phyloP scores from a whole-genome alignment of 2,888 invertebrate genomes.

The Drosophila lutescens region DNA sequence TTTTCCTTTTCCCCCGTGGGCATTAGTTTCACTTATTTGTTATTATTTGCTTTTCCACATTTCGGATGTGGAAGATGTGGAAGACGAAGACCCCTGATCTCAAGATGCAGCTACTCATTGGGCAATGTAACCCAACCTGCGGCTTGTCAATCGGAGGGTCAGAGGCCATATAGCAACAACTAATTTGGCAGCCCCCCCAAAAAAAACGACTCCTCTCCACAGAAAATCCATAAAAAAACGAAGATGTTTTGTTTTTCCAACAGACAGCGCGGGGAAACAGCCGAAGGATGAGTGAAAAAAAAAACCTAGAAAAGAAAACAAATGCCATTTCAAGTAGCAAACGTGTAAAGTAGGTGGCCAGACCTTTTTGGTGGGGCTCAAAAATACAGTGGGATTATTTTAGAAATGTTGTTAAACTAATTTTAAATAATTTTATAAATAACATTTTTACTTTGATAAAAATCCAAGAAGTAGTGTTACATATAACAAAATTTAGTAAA shows the following conservation, averaged over 20 bases:
- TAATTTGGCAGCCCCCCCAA: conserved; percentile 62
- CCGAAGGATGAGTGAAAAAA: conserved; percentile 28
- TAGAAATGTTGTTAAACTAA: no score
- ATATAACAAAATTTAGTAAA: no score
- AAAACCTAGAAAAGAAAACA: conserved; percentile 67
- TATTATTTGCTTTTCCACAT: conserved; percentile 51
- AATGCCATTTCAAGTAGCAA: conserved; percentile 77
- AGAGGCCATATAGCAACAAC: conserved; percentile 63
- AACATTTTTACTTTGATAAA: no score
- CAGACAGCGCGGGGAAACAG: conserved; percentile 38
- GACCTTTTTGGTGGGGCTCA: conserved; percentile 56
- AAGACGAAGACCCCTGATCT: conserved; percentile 51
- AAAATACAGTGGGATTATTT: conserved; percentile 47
- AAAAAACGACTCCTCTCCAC: conserved; percentile 5
- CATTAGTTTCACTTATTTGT: conserved; percentile 74
- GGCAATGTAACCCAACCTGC: conserved; percentile 67
- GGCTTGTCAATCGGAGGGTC: conserved; percentile 70
- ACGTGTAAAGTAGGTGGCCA: conserved; percentile 78
- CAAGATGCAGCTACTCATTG: conserved; percentile 58
- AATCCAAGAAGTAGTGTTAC: no score
- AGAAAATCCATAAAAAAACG: neutral
- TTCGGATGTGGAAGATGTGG: conserved; percentile 44
- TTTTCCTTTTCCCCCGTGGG: conserved; percentile 28
- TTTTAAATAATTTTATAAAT: no score
- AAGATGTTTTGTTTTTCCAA: conserved; percentile 60